Conservation (phyloP, 2,888 invertebrate species). For the Isoperla grammatica region DNA sequence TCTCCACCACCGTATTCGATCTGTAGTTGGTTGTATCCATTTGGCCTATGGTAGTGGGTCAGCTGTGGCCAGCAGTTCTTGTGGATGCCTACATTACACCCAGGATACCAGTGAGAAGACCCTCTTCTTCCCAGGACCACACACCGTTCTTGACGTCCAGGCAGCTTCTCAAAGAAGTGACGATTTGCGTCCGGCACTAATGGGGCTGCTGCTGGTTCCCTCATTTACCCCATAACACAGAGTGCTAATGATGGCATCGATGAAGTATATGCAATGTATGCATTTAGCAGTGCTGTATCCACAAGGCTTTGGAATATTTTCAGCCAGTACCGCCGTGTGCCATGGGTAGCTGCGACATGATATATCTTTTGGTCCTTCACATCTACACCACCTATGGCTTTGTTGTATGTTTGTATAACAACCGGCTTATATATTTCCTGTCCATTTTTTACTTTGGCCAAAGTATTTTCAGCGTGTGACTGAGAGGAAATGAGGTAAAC, state of each 20-base stretch:
- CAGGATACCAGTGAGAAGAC: constrained; percentile 6
- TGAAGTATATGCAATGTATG: neutral
- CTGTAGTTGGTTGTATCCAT: no score
- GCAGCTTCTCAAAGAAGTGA: neutral
- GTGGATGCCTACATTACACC: constrained; percentile 11
- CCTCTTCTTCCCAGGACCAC: neutral
- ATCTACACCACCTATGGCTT: constrained; percentile 15
- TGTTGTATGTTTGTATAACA: neutral
- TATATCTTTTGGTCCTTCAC: constrained; percentile 15
- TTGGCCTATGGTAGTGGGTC: no score
- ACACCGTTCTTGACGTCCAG: constrained; percentile 12
- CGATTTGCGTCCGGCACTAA: neutral
- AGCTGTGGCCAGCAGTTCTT: no score
- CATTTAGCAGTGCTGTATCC: constrained; percentile 2
- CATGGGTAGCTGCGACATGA: neutral
- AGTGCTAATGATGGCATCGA: neutral
- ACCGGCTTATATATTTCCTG: no score
- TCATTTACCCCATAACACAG: neutral
- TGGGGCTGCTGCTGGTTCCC: no score
- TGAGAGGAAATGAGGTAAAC: no score
- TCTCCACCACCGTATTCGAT: no score
- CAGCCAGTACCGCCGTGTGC: neutral
- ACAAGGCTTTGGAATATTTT: constrained; percentile 10
- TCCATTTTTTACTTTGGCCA: no score
- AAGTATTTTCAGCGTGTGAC: no score